Evolutionary conservation across 2,888 invertebrate genomes (phyloP).

Genomic region (Nebria salina): DNA sequence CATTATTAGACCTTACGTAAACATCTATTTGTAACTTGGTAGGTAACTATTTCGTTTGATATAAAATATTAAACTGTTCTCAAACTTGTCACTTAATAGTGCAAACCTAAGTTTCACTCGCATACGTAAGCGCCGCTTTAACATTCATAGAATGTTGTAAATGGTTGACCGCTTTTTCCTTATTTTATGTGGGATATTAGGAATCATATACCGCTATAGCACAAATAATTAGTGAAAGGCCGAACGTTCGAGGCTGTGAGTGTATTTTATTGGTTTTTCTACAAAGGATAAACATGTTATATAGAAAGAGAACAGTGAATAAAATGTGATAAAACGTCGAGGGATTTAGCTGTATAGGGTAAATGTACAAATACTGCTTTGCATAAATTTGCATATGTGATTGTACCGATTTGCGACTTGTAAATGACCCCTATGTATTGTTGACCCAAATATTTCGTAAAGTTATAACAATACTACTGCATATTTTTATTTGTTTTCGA

Average conservation of each 20-base stretch:
- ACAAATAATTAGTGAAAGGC: neutral
- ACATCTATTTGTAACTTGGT: neutral
- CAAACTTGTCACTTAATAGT: neutral
- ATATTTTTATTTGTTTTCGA: neutral
- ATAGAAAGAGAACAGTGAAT: slow-evolving; percentile 11
- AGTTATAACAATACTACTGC: neutral
- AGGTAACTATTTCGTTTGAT: neutral
- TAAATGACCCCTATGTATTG: slow-evolving; percentile 24
- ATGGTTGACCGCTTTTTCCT: neutral
- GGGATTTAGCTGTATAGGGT: slow-evolving; percentile 26
- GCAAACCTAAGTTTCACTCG: neutral
- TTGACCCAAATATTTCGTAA: slow-evolving; percentile 9
- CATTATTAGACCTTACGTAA: neutral
- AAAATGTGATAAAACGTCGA: slow-evolving; percentile 23
- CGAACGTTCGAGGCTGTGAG: neutral
- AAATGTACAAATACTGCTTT: slow-evolving; percentile 29
- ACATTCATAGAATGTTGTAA: neutral
- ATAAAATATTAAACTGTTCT: neutral
- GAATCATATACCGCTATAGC: neutral
- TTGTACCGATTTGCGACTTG: slow-evolving; percentile 27
- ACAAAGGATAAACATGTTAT: neutral
- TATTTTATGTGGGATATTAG: neutral
- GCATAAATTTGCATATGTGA: slow-evolving; percentile 39
- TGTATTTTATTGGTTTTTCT: neutral
- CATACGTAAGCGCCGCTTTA: neutral